Base-by-base conservation (phyloP, 1,140 invertebrate genomes). In the Leucophenga varia region DNA sequence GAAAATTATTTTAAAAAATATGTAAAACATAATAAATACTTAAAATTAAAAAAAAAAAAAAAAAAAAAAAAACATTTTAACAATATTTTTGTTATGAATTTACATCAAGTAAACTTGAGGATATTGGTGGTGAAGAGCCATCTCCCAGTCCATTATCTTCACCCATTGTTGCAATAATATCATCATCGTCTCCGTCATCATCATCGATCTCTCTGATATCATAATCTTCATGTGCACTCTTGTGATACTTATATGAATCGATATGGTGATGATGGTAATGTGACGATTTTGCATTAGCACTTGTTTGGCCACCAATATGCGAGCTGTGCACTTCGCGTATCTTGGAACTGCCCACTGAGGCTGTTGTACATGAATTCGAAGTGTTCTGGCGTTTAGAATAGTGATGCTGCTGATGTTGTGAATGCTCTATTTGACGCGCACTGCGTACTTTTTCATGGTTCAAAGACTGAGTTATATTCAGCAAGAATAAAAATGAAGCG, bases 361-460 rank as follows among this genome's bases (percentile, higher is more conserved):
- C 14, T 4, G 36, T 12, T 38, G 36, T 38, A 12, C 13, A 14
- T 28, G 39, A 13, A 2, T 37, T 22, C 19, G 25, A 43, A 20
- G 39, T 22, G n/a, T 28, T 50, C 68, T 78, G 80, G 44, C 81
- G 80, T 14, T 82, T 61, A 21, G 84, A 60, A 32, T 86, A 63
- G 57, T 84, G 63, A 21, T 68, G 64, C n/a, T 38, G 42, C 31
- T 44, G 18, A 42, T 40, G 78, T 58, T 83, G 80, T 42, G 84
- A 72, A 60, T 82, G 81, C 65, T 83, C 81, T 38, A 84, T 57
- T 56, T 84, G 81, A 52, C 80, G 77, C 13, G 39, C 31, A 30
- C 46, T 52, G 3, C 51, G 49, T 4, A 48, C 64, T 25, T 67
- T 72, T 39, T 74, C 69, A 43, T 74, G 71, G 38, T 63, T 58